phyloP scores from a whole-genome alignment of 2,888 invertebrate genomes.

The Euplexia lucipara region DNA sequence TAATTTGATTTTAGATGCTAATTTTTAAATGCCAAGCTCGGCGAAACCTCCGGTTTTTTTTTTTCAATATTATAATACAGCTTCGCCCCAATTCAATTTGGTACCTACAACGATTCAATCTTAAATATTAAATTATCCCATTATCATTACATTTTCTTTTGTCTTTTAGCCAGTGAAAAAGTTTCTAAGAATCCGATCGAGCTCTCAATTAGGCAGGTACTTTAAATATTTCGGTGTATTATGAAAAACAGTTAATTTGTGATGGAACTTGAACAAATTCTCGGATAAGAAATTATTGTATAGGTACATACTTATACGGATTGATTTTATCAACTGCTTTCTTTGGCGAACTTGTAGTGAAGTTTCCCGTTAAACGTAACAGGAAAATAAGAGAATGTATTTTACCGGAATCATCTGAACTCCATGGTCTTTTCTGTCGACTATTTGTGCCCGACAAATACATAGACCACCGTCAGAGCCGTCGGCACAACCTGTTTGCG shows the following conservation, averaged over 20 bases:
- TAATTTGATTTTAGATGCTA: conserved; percentile 16
- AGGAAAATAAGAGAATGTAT: conserved; percentile 30
- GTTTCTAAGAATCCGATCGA: conserved; percentile 13
- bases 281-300: conserved; percentile 9
- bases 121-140: conserved; percentile 34
- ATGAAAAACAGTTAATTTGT: conserved; percentile 11
- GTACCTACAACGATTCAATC: conserved; percentile 23
- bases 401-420: conserved; percentile 14
- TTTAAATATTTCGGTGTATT: conserved; percentile 5
- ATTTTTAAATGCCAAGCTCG: conserved; percentile 14
- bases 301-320: conserved; percentile 1
- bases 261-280: conserved; percentile 2
- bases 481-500: too few relatives aligned
- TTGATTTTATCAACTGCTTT: conserved; percentile 22
- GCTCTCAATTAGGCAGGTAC: not conserved
- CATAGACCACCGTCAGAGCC: too few relatives aligned
- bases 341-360: conserved; percentile 18
- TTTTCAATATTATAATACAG: conserved; percentile 21
- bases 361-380: conserved; percentile 14
- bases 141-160: conserved; percentile 30
- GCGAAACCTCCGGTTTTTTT: conserved; percentile 36
- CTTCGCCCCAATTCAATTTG: conserved; percentile 26
- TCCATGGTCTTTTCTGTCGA: too few relatives aligned
- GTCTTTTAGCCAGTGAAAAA: conserved; percentile 10
- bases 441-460: too few relatives aligned